phyloP scores from a whole-genome alignment of 1,140 invertebrate species.

The Theocolax elegans region DNA sequence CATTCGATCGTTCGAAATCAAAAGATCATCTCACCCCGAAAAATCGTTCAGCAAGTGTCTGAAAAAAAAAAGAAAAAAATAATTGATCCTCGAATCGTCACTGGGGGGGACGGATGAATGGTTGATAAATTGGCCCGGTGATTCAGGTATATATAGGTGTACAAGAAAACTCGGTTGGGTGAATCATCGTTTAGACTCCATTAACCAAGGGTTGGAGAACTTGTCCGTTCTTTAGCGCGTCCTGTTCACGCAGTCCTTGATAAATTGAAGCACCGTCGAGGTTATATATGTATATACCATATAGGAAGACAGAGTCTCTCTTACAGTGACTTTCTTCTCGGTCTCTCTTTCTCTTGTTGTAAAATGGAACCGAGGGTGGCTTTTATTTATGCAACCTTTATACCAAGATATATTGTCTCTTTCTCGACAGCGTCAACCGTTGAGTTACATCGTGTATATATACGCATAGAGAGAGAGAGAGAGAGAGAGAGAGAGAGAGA shows the following conservation, averaged over 20 bases:
- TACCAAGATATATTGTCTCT: conserved; percentile 52
- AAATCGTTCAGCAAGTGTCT: not conserved
- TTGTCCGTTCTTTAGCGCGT: not conserved
- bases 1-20: too few relatives aligned
- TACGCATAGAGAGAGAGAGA: too few relatives aligned
- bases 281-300: too few relatives aligned
- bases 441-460: conserved; percentile 15
- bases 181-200: conserved; percentile 50
- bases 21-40: too few relatives aligned
- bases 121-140: conserved; percentile 30
- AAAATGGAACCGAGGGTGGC: conserved; percentile 3
- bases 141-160: not conserved
- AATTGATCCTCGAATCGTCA: not conserved
- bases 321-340: not conserved
- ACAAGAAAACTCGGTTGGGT: conserved; percentile 28
- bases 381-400: conserved; percentile 53
- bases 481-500: too few relatives aligned
- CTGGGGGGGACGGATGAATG: conserved; percentile 1
- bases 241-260: conserved; percentile 40
- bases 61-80: not conserved
- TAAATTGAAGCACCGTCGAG: conserved; percentile 46
- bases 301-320: too few relatives aligned
- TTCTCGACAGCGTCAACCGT: conserved; percentile 45
- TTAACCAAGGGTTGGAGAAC: conserved; percentile 29
- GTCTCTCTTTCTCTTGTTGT: conserved; percentile 20